Evolutionary conservation across 2,888 invertebrate species (phyloP).

Genomic region (Noctua fimbriata): DNA sequence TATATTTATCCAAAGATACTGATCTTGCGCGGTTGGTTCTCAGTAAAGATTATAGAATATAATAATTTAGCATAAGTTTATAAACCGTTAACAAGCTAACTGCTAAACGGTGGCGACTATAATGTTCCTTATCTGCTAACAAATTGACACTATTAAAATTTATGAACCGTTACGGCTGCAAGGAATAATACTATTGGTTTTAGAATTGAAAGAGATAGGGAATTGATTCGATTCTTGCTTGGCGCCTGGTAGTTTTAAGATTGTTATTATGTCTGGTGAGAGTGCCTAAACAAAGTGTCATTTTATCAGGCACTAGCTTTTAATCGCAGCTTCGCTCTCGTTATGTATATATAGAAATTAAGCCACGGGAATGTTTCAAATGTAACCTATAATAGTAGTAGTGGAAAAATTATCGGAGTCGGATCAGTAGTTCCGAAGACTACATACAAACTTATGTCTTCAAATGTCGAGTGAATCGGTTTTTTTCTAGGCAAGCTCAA

Average conservation of each 20-base stretch:
- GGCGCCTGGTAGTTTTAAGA: background rate
- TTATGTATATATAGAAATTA: no score
- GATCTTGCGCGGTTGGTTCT: conserved; percentile 21
- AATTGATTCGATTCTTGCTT: background rate
- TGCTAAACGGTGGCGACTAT: conserved; percentile 30
- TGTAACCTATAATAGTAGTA: no score
- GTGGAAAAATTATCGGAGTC: no score
- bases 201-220: conserved; percentile 5
- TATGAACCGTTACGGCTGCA: conserved; percentile 21
- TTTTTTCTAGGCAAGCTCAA: background rate
- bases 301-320: background rate
- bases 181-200: conserved; percentile 16
- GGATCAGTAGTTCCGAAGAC: no score
- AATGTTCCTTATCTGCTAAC: conserved; percentile 45
- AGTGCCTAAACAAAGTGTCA: background rate
- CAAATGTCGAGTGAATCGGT: background rate
- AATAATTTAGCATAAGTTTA: conserved; percentile 45
- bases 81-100: conserved; percentile 36
- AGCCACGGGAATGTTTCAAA: no score
- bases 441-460: background rate
- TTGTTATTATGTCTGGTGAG: background rate
- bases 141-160: conserved; percentile 54
- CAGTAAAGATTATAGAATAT: conserved; percentile 27
- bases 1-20: conserved; percentile 36
- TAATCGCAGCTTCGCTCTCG: no score